Evolutionary conservation across 2,888 invertebrate genomes (phyloP).

Genomic region (Tetragonisca angustula): DNA sequence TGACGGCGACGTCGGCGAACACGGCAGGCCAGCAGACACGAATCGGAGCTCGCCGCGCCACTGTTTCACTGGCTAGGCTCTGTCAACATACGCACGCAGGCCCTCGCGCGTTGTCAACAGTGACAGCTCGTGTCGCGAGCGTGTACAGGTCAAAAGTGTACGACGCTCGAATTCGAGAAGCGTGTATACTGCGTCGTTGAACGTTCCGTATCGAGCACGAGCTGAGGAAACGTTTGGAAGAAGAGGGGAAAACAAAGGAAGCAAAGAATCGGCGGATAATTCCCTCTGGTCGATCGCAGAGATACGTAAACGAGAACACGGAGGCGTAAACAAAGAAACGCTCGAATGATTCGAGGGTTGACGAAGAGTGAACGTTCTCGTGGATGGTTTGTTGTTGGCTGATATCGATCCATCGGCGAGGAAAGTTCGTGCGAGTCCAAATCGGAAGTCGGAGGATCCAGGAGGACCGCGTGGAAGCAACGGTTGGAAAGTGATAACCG

Average conservation of each 20-base stretch:
- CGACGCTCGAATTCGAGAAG: neutral
- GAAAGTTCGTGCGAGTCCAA: neutral
- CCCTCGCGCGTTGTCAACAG: slow-evolving; percentile 46
- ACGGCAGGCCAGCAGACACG: slow-evolving; percentile 45
- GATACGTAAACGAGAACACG: neutral
- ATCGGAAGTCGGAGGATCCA: neutral
- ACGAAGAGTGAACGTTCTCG: slow-evolving; percentile 15
- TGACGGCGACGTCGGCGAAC: slow-evolving; percentile 63
- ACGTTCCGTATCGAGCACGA: neutral
- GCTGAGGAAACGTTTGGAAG: no score
- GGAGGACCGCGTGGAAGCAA: slow-evolving; percentile 17
- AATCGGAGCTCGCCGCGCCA: slow-evolving; percentile 50
- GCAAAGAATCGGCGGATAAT: neutral
- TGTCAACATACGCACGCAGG: slow-evolving; percentile 10
- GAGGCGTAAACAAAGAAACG: slow-evolving; percentile 28
- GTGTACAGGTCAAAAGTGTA: neutral
- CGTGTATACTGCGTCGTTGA: neutral
- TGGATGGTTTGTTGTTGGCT: slow-evolving; percentile 20
- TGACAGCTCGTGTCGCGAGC: slow-evolving; percentile 19
- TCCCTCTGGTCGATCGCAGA: neutral
- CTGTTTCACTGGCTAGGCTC: slow-evolving; percentile 23
- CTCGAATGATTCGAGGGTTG: neutral
- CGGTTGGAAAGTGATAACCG: slow-evolving; percentile 6
- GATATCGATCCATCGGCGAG: neutral
- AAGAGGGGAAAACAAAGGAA: neutral